Conservation (phyloP, 2,888 invertebrate species). For the Orchesellides sinensis region DNA sequence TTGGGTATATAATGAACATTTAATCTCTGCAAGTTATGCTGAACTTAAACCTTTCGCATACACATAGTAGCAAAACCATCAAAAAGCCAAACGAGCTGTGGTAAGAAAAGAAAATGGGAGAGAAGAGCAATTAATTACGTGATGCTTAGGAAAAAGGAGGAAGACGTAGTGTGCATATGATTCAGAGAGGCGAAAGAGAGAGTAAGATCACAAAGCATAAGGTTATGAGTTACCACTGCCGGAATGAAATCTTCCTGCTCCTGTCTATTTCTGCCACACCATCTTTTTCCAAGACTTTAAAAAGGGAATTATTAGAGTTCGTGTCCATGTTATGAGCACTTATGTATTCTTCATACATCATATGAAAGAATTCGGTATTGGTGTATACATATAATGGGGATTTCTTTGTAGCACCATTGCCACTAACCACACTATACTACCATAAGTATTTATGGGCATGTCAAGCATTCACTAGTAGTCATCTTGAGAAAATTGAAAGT, state of each 20-base stretch:
- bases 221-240: background rate
- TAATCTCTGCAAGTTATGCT: background rate
- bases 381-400: background rate
- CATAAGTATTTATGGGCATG: slow-evolving; percentile 61
- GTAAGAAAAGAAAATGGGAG: slow-evolving; percentile 24
- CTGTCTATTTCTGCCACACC: slow-evolving; percentile 25
- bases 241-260: slow-evolving; percentile 35
- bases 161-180: slow-evolving; percentile 25
- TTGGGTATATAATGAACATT: background rate
- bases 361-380: background rate
- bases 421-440: slow-evolving; percentile 10
- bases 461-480: slow-evolving; percentile 60
- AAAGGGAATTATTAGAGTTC: background rate
- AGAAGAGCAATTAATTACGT: slow-evolving; percentile 59
- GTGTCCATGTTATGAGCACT: too few species aligned
- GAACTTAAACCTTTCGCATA: background rate
- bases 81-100: slow-evolving; percentile 28
- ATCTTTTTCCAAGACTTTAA: background rate
- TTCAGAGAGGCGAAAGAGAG: too few species aligned
- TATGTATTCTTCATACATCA: too few species aligned
- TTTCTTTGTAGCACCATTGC: background rate
- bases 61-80: background rate
- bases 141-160: too few species aligned
- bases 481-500: slow-evolving; percentile 61
- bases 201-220: background rate